phyloP scores from a whole-genome alignment of 2,888 invertebrate species.

The Orthosia gothica region DNA sequence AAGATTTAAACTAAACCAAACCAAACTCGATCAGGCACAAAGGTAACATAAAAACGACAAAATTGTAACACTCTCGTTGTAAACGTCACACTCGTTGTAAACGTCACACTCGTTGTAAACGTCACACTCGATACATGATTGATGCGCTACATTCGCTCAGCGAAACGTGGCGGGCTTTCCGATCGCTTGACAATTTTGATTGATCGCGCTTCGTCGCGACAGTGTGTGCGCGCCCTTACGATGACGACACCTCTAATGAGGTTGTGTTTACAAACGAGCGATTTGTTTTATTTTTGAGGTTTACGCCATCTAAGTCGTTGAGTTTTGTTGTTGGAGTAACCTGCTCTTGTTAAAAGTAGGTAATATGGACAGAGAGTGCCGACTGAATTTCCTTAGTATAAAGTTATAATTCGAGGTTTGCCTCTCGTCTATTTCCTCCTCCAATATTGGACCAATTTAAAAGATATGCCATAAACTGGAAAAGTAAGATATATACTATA shows the following conservation, averaged over 20 bases:
- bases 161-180: constrained; percentile 85
- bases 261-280: constrained; percentile 71
- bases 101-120: constrained; percentile 71
- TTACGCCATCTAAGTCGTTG: constrained; percentile 10
- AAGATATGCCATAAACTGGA: too few species aligned
- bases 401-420: too few species aligned
- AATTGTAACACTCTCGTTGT: constrained; percentile 69
- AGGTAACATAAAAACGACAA: constrained; percentile 63
- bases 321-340: background rate
- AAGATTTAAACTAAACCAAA: constrained; percentile 33
- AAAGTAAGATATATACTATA: too few species aligned
- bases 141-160: constrained; percentile 83
- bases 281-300: constrained; percentile 64
- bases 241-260: constrained; percentile 75
- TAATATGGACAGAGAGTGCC: too few species aligned
- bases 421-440: too few species aligned
- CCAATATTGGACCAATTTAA: too few species aligned
- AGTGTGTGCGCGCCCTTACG: constrained; percentile 68
- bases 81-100: constrained; percentile 72
- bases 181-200: constrained; percentile 91
- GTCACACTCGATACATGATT: constrained; percentile 82
- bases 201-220: constrained; percentile 78
- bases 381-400: too few species aligned
- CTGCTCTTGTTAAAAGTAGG: background rate
- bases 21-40: constrained; percentile 44